These are phyloP conservation scores for Brachionus rubens DNA, from an alignment of 1,140 invertebrate genomes.

Conservation along the genomic window DNA sequence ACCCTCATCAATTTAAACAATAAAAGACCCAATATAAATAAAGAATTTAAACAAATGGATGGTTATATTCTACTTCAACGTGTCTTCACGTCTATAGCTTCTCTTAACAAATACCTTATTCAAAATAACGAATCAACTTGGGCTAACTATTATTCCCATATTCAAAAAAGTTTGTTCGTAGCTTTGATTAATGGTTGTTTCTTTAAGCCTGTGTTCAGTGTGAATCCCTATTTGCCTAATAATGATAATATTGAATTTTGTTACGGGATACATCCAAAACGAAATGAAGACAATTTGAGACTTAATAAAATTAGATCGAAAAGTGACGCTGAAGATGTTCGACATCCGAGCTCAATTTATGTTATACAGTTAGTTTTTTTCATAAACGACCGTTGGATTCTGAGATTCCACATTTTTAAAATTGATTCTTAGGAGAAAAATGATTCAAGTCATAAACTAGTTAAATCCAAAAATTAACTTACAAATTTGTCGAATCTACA, in stretches of 20 bases:
- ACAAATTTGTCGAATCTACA: too few species aligned
- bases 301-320: too few species aligned
- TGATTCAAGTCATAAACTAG: too few species aligned
- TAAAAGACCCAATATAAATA: neutral
- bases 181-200: constrained; percentile 8
- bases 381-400: too few species aligned
- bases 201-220: neutral
- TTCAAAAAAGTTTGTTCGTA: constrained; percentile 15
- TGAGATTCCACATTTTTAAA: too few species aligned
- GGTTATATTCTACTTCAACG: constrained; percentile 14
- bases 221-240: neutral
- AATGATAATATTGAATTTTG: neutral
- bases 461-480: too few species aligned
- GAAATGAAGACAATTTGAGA: neutral
- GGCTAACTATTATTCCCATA: neutral
- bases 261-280: neutral
- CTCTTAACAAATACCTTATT: constrained; percentile 2
- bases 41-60: constrained; percentile 40
- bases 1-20: constrained; percentile 1
- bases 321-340: neutral
- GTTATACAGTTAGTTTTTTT: too few species aligned
- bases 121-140: neutral
- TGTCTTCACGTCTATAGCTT: constrained; percentile 27
- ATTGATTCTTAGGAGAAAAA: too few species aligned
- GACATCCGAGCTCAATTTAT: neutral